Conservation (phyloP, 2,888 invertebrate genomes). For the Agonopterix alstromeriana region DNA sequence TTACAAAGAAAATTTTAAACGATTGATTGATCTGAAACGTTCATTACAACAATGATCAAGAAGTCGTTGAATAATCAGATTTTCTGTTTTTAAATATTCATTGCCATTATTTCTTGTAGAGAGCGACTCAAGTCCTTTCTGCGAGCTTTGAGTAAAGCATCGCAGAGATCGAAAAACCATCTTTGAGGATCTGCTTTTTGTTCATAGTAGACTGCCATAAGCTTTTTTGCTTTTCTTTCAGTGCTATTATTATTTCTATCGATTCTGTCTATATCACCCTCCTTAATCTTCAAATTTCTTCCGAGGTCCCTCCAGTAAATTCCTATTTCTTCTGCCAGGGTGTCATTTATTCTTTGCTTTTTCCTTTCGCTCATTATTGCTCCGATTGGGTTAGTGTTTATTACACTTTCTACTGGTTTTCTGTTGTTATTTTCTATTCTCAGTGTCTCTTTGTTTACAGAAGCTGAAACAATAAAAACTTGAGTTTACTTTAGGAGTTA, state of each 20-base stretch:
- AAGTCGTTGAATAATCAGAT: no score
- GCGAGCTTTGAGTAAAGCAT: constrained; percentile 49
- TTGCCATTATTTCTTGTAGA: constrained; percentile 50
- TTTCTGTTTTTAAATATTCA: constrained; percentile 36
- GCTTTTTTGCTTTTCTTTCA: constrained; percentile 34
- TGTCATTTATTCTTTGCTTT: constrained; percentile 42
- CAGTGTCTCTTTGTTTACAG: constrained; percentile 15
- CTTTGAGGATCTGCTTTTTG: constrained; percentile 42
- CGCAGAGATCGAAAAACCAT: constrained; percentile 55
- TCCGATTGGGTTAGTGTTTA: constrained; percentile 24
- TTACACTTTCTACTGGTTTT: constrained; percentile 13
- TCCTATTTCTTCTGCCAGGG: constrained; percentile 50
- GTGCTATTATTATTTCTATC: constrained; percentile 31
- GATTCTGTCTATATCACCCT: constrained; percentile 52
- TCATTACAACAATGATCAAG: no score
- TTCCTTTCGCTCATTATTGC: constrained; percentile 31
- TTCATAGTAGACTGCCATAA: constrained; percentile 37
- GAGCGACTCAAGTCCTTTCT: constrained; percentile 49
- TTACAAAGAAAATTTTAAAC: no score
- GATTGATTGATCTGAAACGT: no score
- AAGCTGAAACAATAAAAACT: constrained; percentile 7
- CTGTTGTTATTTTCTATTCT: constrained; percentile 9
- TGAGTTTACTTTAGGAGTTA: neutral
- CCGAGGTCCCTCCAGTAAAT: constrained; percentile 53
- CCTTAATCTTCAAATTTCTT: constrained; percentile 49